Percentiles rank a stretch among this genome's conserved stretches.
Conservation (phyloP, 1,140 invertebrate species). For the Matsumurasca onukii region DNA sequence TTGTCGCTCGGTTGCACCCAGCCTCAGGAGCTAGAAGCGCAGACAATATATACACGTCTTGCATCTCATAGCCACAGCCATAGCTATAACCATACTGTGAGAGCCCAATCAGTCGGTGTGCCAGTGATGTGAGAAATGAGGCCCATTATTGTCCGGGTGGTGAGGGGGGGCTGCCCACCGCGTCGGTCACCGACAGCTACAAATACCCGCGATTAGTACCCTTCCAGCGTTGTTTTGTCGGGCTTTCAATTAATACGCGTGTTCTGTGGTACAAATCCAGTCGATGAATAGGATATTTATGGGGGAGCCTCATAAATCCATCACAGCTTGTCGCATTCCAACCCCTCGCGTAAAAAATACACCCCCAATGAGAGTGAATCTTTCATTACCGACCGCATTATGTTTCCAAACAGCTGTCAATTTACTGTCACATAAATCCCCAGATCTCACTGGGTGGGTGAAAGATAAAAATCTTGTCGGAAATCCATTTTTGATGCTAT, state of each 20-base stretch:
- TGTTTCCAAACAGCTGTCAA: constrained; percentile 24
- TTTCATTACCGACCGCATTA: constrained; percentile 16
- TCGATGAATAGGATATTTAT: constrained; percentile 13
- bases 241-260: constrained; percentile 21
- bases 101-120: too few relatives aligned
- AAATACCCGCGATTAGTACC: constrained; percentile 22
- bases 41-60: too few relatives aligned
- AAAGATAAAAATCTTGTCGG: constrained; percentile 4
- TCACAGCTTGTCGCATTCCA: constrained; percentile 14
- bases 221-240: constrained; percentile 22
- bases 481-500: not conserved
- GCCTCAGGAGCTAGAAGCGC: too few relatives aligned
- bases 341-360: not conserved
- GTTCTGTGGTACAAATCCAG: not conserved
- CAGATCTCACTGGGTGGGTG: not conserved
- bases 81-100: too few relatives aligned
- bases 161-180: not conserved
- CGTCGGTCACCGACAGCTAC: not conserved
- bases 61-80: too few relatives aligned
- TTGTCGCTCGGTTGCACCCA: too few relatives aligned
- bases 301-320: constrained; percentile 15
- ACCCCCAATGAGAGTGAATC: not conserved
- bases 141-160: too few relatives aligned
- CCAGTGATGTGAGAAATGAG: constrained; percentile 16
- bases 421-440: constrained; percentile 23